Conservation (phyloP, 1,140 invertebrate genomes). For the Danaus melanippus region DNA sequence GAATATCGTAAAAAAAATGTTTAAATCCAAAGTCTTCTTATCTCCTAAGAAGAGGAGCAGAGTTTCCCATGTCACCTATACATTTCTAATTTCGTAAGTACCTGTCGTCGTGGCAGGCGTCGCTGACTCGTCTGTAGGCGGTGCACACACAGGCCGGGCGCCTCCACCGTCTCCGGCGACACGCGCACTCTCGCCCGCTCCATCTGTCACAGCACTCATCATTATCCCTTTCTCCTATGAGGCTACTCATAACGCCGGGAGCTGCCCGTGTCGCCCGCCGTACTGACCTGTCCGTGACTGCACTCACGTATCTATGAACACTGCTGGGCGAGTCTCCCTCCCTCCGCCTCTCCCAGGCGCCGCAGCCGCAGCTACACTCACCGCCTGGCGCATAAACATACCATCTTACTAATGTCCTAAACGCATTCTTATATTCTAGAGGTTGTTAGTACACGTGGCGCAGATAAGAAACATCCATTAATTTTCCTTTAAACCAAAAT, state of each 20-base stretch:
- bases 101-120: constrained; percentile 52
- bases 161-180: constrained; percentile 41
- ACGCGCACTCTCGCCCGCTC: constrained; percentile 48
- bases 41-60: too few relatives aligned
- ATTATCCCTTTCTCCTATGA: too few relatives aligned
- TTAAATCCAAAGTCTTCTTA: too few relatives aligned
- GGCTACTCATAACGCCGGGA: too few relatives aligned
- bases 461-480: too few relatives aligned
- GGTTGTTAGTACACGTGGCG: too few relatives aligned
- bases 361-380: constrained; percentile 56
- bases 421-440: neutral
- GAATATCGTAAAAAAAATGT: too few relatives aligned
- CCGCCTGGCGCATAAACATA: constrained; percentile 20
- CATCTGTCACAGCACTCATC: constrained; percentile 27
- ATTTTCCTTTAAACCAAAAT: too few relatives aligned
- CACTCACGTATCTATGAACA: constrained; percentile 57
- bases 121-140: constrained; percentile 52
- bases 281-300: constrained; percentile 43
- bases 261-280: too few relatives aligned
- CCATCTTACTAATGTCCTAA: neutral
- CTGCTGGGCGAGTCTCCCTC: constrained; percentile 53
- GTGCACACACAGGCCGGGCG: constrained; percentile 61
- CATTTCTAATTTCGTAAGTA: too few relatives aligned
- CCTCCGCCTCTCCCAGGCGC: constrained; percentile 52
- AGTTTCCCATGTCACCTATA: too few relatives aligned